These are phyloP conservation scores for Pedicia rivosa DNA, from an alignment of 2,888 invertebrate genomes.

Conservation along the genomic window DNA sequence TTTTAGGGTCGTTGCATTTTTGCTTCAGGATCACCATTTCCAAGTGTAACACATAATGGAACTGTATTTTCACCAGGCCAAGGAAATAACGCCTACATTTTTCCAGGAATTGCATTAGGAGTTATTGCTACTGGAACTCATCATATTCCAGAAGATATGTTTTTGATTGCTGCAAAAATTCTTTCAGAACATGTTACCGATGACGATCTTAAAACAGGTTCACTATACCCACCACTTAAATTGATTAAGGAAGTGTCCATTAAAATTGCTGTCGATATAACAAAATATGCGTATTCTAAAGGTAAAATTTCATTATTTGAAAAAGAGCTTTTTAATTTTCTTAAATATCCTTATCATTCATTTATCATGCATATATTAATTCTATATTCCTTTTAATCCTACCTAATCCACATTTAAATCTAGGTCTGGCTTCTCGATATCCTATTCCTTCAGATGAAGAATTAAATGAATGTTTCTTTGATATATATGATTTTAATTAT, in stretches of 20 bases:
- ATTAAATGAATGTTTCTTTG: neutral
- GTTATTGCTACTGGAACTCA: conserved; percentile 83
- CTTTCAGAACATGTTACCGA: conserved; percentile 67
- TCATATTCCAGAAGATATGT: conserved; percentile 86
- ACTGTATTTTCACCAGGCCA: conserved; percentile 83
- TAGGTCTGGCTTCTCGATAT: neutral
- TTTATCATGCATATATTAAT: too few species aligned
- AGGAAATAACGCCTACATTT: conserved; percentile 95
- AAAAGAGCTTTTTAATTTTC: neutral
- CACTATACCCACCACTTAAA: conserved; percentile 81
- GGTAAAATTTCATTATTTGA: conserved; percentile 34
- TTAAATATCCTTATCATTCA: too few species aligned
- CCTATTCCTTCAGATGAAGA: neutral
- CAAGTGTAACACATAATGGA: conserved; percentile 61
- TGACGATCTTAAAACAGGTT: conserved; percentile 65
- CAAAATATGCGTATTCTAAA: conserved; percentile 77
- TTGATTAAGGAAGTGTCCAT: conserved; percentile 78
- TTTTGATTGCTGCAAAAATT: conserved; percentile 87
- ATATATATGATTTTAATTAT: neutral
- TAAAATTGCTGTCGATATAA: conserved; percentile 73
- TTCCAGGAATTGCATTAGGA: conserved; percentile 91
- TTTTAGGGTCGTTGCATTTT: conserved; percentile 81
- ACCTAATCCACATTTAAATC: too few species aligned
- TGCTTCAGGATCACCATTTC: conserved; percentile 93
- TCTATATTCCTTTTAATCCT: too few species aligned